A percentile compares a stretch with the other conserved stretches of the same genome.
Evolutionary conservation across 2,888 invertebrate species (phyloP).

Genomic region (Tenthredo distinguenda): DNA sequence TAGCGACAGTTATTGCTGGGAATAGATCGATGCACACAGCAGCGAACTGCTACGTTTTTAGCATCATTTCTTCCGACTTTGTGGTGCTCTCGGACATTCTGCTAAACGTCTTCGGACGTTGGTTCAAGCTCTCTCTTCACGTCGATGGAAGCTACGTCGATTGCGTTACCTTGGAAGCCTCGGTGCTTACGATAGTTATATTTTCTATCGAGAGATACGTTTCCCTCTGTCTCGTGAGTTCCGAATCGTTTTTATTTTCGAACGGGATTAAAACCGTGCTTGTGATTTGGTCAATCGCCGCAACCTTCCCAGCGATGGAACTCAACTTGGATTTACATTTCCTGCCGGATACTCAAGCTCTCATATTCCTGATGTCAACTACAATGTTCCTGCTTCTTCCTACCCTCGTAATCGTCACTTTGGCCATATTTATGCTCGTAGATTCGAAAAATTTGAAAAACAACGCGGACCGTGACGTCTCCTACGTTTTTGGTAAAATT

Average conservation of each 20-base stretch:
- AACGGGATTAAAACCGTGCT: conserved; percentile 61
- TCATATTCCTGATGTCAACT: conserved; percentile 67
- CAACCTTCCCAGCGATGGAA: conserved; percentile 66
- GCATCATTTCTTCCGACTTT: conserved; percentile 66
- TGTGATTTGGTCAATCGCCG: conserved; percentile 65
- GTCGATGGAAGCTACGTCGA: conserved; percentile 68
- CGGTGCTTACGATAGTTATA: conserved; percentile 65
- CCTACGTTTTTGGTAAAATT: conserved; percentile 13
- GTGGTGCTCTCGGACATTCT: conserved; percentile 66
- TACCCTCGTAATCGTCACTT: conserved; percentile 60
- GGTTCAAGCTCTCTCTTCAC: conserved; percentile 60
- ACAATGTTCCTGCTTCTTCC: conserved; percentile 65
- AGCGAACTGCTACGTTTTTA: conserved; percentile 65
- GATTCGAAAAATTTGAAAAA: conserved; percentile 19
- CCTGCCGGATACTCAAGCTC: conserved; percentile 54
- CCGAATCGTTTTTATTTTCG: conserved; percentile 42
- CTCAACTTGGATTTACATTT: conserved; percentile 65
- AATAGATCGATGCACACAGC: conserved; percentile 60
- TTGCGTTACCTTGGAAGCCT: conserved; percentile 67
- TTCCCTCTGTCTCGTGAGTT: conserved; percentile 55
- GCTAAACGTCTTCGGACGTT: conserved; percentile 61
- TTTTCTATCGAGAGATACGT: conserved; percentile 67
- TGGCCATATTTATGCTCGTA: conserved; percentile 62
- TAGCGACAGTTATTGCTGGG: conserved; percentile 57
- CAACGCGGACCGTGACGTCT: not conserved